A percentile compares a stretch with the other conserved stretches of the same genome.
These are phyloP conservation scores for Heteromormyrus szaboi DNA, from an alignment of 2,797 vertebrate genomes.

Conservation along the genomic window DNA sequence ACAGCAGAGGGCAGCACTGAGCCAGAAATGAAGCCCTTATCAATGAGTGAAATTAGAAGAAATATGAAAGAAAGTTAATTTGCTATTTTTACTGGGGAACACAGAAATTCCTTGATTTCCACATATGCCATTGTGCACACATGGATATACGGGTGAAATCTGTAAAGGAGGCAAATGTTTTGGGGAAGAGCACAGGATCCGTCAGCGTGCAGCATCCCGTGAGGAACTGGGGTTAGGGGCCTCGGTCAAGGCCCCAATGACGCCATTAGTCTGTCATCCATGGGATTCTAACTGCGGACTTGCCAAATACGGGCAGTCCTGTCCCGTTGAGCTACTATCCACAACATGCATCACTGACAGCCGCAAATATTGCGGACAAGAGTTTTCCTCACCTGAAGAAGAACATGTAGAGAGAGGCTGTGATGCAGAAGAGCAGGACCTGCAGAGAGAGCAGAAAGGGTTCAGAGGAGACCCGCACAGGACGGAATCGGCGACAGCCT, in stretches of 20 bases:
- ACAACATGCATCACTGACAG: not conserved
- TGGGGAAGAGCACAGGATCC: not conserved
- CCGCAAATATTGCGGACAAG: not conserved
- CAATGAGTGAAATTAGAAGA: not conserved
- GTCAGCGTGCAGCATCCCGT: not conserved
- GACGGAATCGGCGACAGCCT: not conserved
- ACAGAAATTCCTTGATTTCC: not conserved
- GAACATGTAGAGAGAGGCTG: slow-evolving; percentile 69
- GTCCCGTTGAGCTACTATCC: not conserved
- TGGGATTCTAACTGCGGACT: not conserved
- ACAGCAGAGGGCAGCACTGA: not conserved
- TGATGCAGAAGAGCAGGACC: slow-evolving; percentile 69
- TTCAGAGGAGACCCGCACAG: not conserved
- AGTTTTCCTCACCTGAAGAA: slow-evolving; percentile 62
- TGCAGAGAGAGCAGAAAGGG: slow-evolving; percentile 29
- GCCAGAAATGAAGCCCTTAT: not conserved
- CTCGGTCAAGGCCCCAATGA: not conserved
- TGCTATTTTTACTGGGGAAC: not conserved
- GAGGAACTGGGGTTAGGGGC: not conserved
- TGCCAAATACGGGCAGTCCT: not conserved
- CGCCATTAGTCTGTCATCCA: not conserved
- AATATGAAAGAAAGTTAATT: not conserved
- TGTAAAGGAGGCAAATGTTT: not conserved
- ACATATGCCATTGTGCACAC: not conserved
- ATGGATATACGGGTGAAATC: not conserved